Base-by-base conservation (phyloP, 2,888 invertebrate genomes). In the Tenthredo notha region DNA sequence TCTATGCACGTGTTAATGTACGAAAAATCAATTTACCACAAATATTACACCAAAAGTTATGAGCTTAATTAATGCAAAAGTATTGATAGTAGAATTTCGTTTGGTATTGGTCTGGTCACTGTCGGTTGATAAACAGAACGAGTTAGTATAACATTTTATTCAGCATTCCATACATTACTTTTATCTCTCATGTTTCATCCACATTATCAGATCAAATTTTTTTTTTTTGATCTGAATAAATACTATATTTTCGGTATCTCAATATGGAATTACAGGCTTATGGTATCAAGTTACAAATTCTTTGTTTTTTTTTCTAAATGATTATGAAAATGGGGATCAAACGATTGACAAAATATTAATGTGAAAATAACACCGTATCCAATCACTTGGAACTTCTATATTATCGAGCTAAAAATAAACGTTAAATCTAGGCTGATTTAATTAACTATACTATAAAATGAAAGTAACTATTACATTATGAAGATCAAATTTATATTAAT, bases 81-180 rank as follows among this genome's bases (percentile, higher is more conserved):
- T 77, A 29, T 29, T 29, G 77, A 54, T 50, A 18, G 33, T 33
- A 29, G 12, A 33, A 67, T 77, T 77, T n/a, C 18, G 43, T 54
- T 50, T 40, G n/a, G 25, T 10, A 21, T n/a, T 50, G 77, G 25
- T 54, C 33, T 54, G 50, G 37, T 80, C 61, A 61, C 10, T 80
- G 7, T 58, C 40, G 21, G 80, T 50, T 80, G 40, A 61, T 61
- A 37, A 80, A 58, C 37, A 61, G 58, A 80, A 61, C 80, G n/a
- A 61, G 61, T 61, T 50, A 61, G 61, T 80, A 50, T 10, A 80
- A 80, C 40, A 61, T 80, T 80, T 80, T 61, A 80, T 80, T 80
- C 58, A 61, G 25, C 33, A 58, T 80, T 33, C 40, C 78, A 61
- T 80, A 80, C 78, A 80, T 80, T 18, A 61, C 25, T 61, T 40